These are phyloP conservation scores for Ceryle rudis DNA, from an alignment of 2,797 vertebrate genomes.

Conservation along the genomic window DNA sequence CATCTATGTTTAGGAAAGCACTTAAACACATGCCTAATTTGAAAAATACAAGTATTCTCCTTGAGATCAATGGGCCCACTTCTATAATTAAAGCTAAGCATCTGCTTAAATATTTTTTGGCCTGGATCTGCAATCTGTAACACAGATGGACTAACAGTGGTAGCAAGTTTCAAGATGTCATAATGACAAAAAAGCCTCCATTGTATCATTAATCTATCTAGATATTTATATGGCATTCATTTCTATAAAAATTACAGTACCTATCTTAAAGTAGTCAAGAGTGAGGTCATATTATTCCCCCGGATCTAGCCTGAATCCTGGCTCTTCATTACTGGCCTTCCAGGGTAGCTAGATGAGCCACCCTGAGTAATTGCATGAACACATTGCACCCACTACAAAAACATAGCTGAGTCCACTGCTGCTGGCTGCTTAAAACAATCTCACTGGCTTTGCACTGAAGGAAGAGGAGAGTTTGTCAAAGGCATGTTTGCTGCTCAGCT, in stretches of 20 bases:
- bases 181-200: slow-evolving; percentile 38
- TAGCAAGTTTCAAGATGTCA: slow-evolving; percentile 22
- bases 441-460: neutral
- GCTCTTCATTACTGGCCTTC: neutral
- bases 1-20: neutral
- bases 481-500: neutral
- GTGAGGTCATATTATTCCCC: neutral
- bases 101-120: slow-evolving; percentile 43
- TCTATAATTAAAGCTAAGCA: slow-evolving; percentile 37
- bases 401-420: neutral
- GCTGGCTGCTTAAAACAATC: neutral
- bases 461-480: neutral
- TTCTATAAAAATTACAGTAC: neutral
- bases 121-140: neutral
- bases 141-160: slow-evolving; percentile 52
- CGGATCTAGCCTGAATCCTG: neutral
- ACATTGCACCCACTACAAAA: neutral
- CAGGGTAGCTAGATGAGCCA: neutral
- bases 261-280: neutral
- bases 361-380: neutral
- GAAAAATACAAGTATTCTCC: neutral
- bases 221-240: neutral
- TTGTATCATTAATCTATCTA: neutral
- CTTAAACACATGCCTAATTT: neutral
- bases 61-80: neutral